Evolutionary conservation across 1,140 invertebrate genomes (phyloP).

Genomic region (Bombus waltoni): DNA sequence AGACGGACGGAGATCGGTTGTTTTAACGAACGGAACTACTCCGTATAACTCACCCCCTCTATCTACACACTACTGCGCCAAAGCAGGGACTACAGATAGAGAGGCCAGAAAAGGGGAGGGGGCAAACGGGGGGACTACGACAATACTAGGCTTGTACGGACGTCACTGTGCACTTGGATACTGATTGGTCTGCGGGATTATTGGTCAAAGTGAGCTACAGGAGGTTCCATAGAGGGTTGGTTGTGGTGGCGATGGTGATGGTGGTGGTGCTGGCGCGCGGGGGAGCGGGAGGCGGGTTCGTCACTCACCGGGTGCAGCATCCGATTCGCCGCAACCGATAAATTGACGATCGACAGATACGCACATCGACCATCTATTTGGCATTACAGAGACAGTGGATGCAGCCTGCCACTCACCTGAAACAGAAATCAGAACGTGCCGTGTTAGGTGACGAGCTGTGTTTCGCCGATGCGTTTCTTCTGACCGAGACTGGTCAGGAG

Average conservation of each 20-base stretch:
- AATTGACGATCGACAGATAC: slow-evolving; percentile 82
- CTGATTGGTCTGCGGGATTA: slow-evolving; percentile 69
- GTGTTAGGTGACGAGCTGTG: slow-evolving; percentile 10
- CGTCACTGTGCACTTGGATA: slow-evolving; percentile 67
- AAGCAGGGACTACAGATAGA: slow-evolving; percentile 66
- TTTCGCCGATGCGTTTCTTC: not conserved
- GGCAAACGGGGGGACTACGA: slow-evolving; percentile 49
- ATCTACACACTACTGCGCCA: slow-evolving; percentile 66
- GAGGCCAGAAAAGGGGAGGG: slow-evolving; percentile 44
- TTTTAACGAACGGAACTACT: slow-evolving; percentile 21
- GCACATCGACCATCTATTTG: slow-evolving; percentile 83
- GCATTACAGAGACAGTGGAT: slow-evolving; percentile 82
- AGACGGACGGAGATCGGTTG: slow-evolving; percentile 29
- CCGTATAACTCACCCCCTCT: slow-evolving; percentile 64
- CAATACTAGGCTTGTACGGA: slow-evolving; percentile 65
- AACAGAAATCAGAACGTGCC: slow-evolving; percentile 72
- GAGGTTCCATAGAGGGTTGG: slow-evolving; percentile 69
- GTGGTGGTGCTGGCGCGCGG: slow-evolving; percentile 10
- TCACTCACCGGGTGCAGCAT: slow-evolving; percentile 83
- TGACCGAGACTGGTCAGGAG: not conserved
- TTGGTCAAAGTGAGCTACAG: slow-evolving; percentile 79
- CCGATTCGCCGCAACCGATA: slow-evolving; percentile 82
- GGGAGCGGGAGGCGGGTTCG: slow-evolving; percentile 70
- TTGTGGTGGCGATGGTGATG: not conserved
- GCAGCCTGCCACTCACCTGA: slow-evolving; percentile 82